A percentile compares a stretch with the other conserved stretches of the same genome.
phyloP scores from a whole-genome alignment of 2,113 vertebrate genomes.

The Myiagra hebetior region DNA sequence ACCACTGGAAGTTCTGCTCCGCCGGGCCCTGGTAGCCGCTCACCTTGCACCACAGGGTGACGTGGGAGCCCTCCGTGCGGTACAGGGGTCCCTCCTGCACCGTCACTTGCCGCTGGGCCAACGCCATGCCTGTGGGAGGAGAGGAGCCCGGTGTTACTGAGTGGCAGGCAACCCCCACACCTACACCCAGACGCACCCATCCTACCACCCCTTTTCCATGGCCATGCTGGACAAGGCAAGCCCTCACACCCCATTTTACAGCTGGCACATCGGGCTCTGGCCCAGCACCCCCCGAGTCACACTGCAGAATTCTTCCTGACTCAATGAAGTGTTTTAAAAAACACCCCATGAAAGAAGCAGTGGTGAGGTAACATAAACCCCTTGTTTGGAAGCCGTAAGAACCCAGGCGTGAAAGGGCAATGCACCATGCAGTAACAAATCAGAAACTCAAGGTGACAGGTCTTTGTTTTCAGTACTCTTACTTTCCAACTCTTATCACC shows the following conservation, averaged over 20 bases:
- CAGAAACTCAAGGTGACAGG: background rate
- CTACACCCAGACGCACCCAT: background rate
- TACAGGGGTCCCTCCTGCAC: slow-evolving; percentile 88
- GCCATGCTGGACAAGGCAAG: rapidly evolving
- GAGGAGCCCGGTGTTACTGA: background rate
- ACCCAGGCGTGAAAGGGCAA: background rate
- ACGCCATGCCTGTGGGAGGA: slow-evolving; percentile 58
- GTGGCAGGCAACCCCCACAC: rapidly evolving
- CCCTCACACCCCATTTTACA: background rate
- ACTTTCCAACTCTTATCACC: background rate
- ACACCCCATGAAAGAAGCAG: rapidly evolving
- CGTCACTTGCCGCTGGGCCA: slow-evolving; percentile 83
- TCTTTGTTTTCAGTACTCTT: background rate
- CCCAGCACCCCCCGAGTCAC: background rate
- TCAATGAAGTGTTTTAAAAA: background rate
- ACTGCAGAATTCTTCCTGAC: background rate
- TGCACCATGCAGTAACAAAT: rapidly evolving
- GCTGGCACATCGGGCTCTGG: background rate
- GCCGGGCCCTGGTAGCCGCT: slow-evolving; percentile 66
- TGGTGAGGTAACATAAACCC: background rate
- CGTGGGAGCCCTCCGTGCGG: slow-evolving; percentile 84
- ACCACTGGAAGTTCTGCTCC: slow-evolving; percentile 87
- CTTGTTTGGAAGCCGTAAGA: background rate
- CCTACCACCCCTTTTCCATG: background rate
- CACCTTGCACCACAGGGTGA: slow-evolving; percentile 94